A percentile compares a stretch with the other conserved stretches of the same genome.
Conservation (phyloP, 2,888 invertebrate species). For the Pediacus dermestoides region DNA sequence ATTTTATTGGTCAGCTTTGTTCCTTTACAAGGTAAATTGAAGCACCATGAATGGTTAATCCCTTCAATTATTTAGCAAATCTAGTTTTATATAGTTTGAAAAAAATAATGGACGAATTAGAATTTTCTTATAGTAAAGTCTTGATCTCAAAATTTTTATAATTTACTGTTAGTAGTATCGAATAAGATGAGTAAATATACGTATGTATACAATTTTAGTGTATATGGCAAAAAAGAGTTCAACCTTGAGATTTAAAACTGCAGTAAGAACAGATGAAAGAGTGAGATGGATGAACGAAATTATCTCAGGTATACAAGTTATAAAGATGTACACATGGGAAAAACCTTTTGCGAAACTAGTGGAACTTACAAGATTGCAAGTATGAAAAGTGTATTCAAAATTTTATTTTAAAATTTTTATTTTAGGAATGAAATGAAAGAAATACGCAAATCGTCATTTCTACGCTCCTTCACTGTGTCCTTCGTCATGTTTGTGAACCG, state of each 20-base stretch:
- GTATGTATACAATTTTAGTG: no score
- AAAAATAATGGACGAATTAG: no score
- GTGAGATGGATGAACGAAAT: slow-evolving; percentile 88
- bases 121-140: no score
- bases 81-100: no score
- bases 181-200: slow-evolving; percentile 18
- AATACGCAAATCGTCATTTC: slow-evolving; percentile 60
- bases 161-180: no score
- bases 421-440: slow-evolving; percentile 65
- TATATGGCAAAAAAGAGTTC: slow-evolving; percentile 69
- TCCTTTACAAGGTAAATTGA: slow-evolving; percentile 51
- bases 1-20: slow-evolving; percentile 51
- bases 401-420: slow-evolving; percentile 6
- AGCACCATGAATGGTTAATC: no score
- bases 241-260: slow-evolving; percentile 68
- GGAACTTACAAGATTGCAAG: slow-evolving; percentile 57
- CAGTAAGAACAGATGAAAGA: slow-evolving; percentile 76
- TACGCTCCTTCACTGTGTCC: slow-evolving; percentile 62
- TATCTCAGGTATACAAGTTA: slow-evolving; percentile 82
- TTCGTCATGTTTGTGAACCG: slow-evolving; percentile 75
- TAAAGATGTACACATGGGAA: slow-evolving; percentile 97
- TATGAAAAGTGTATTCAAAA: slow-evolving; percentile 6
- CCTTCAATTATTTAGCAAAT: no score
- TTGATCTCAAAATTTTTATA: no score
- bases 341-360: slow-evolving; percentile 79